phyloP scores from a whole-genome alignment of 2,888 invertebrate genomes.

The Chrysopilus asiliformis region DNA sequence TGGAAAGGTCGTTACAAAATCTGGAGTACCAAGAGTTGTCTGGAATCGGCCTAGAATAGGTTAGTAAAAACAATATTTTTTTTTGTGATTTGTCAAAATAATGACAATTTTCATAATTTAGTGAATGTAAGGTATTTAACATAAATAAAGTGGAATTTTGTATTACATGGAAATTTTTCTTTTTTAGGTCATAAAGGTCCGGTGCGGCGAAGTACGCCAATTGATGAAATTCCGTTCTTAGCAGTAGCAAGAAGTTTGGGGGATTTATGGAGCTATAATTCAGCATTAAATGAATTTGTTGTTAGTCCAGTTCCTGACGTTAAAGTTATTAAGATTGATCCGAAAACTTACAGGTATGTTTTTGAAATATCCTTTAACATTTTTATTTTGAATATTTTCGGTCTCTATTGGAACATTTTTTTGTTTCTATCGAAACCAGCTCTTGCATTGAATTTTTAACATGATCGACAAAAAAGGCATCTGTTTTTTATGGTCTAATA shows the following conservation, averaged over 20 bases:
- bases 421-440: no score
- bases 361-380: slow-evolving; percentile 10
- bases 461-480: no score
- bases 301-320: slow-evolving; percentile 98
- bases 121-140: neutral
- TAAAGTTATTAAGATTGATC: slow-evolving; percentile 67
- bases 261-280: slow-evolving; percentile 96
- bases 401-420: no score
- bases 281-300: slow-evolving; percentile 76
- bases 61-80: slow-evolving; percentile 8
- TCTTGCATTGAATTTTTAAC: no score
- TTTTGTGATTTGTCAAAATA: slow-evolving; percentile 5
- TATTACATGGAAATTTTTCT: no score
- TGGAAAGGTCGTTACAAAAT: slow-evolving; percentile 62
- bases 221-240: slow-evolving; percentile 88
- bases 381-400: no score
- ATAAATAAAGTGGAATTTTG: no score
- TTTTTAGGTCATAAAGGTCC: slow-evolving; percentile 49
- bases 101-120: slow-evolving; percentile 8
- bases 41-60: slow-evolving; percentile 88
- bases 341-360: slow-evolving; percentile 48
- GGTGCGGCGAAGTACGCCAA: slow-evolving; percentile 74
- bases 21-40: slow-evolving; percentile 89
- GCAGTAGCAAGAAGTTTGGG: slow-evolving; percentile 94
- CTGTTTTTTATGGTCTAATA: no score